Evolutionary conservation across 2,113 vertebrate genomes (phyloP).

Genomic region (Sitta europaea): DNA sequence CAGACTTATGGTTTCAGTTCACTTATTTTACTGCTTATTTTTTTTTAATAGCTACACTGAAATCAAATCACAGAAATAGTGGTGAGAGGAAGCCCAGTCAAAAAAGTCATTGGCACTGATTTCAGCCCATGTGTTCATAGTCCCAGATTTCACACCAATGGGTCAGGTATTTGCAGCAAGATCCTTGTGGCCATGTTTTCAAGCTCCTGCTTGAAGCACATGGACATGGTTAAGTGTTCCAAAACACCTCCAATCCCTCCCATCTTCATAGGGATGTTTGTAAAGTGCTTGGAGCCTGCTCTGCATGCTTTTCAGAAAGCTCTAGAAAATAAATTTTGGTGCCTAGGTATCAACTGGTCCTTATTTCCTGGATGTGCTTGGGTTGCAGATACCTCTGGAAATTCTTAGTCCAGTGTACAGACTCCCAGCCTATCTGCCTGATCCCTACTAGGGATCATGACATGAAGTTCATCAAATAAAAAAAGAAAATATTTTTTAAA

Average conservation of each 20-base stretch:
- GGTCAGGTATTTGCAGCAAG: neutral
- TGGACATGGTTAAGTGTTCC: neutral
- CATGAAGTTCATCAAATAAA: neutral
- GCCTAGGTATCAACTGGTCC: neutral
- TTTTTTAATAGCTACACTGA: neutral
- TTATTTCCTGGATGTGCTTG: neutral
- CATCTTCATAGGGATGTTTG: neutral
- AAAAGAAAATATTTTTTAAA: neutral
- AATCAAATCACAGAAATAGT: neutral
- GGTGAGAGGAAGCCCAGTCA: neutral
- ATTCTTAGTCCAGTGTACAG: neutral
- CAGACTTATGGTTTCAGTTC: neutral
- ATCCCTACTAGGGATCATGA: neutral
- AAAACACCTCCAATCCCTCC: neutral
- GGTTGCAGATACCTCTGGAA: neutral
- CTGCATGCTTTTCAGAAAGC: neutral
- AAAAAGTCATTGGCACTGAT: neutral
- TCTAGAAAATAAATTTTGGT: neutral
- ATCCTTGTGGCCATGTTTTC: neutral
- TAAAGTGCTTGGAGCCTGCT: neutral
- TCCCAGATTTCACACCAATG: neutral
- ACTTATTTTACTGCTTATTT: neutral
- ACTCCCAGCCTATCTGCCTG: neutral
- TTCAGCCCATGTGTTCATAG: neutral
- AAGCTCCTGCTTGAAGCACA: neutral